A percentile compares a stretch with the other conserved stretches of the same genome.
Conservation (phyloP, 2,113 vertebrate genomes). For the Campylomormyrus numenius region DNA sequence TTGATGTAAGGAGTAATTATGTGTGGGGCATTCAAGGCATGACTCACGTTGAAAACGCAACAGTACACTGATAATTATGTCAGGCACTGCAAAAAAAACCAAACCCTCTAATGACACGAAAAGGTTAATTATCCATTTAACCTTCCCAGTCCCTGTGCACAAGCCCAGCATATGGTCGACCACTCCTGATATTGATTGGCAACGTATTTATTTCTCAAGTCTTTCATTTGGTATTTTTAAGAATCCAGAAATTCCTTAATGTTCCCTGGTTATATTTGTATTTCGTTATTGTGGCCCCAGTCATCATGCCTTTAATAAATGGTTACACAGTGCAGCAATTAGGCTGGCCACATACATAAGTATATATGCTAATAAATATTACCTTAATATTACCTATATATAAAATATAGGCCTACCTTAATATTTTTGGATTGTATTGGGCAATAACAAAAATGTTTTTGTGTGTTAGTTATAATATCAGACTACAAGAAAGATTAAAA, state of each 20-base stretch:
- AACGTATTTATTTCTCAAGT: constrained; percentile 14
- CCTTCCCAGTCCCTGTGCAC: constrained; percentile 28
- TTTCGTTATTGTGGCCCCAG: background rate
- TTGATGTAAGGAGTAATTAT: background rate
- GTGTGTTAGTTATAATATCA: background rate
- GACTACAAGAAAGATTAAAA: background rate
- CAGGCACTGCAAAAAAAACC: constrained; percentile 11
- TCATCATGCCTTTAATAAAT: background rate
- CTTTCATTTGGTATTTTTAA: constrained; percentile 14
- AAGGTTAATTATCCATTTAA: constrained; percentile 35
- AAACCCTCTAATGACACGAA: constrained; percentile 21
- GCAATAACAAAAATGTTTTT: background rate
- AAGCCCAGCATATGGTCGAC: constrained; percentile 22
- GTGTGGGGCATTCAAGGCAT: background rate
- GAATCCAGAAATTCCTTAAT: constrained; percentile 14
- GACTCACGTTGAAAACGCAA: background rate
- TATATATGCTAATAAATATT: background rate
- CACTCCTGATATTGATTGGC: constrained; percentile 17
- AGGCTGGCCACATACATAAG: background rate
- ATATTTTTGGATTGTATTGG: background rate
- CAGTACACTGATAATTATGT: constrained; percentile 3
- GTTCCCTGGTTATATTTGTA: constrained; percentile 6
- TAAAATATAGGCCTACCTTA: background rate
- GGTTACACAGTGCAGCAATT: background rate
- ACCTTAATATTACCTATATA: background rate